A percentile compares a stretch with the other conserved stretches of the same genome.
Evolutionary conservation across 2,113 vertebrate species (phyloP).

Genomic region (Aspiorhynchus laticeps): DNA sequence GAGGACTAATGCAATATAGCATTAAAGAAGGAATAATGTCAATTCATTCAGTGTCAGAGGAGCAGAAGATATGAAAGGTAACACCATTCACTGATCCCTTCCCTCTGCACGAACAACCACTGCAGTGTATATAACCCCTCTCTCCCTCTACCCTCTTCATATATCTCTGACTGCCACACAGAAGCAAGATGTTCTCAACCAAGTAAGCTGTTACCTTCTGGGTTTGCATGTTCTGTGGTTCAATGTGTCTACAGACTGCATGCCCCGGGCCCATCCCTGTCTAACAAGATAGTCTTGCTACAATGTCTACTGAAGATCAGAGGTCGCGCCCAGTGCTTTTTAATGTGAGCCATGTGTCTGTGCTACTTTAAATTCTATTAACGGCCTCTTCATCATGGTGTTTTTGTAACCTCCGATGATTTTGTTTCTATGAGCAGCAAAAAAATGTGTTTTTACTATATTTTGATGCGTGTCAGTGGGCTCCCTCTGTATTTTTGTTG

Average conservation of each 20-base stretch:
- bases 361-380: slow-evolving; percentile 34
- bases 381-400: background rate
- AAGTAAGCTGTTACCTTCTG: slow-evolving; percentile 77
- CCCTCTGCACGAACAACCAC: slow-evolving; percentile 16
- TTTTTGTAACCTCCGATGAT: slow-evolving; percentile 20
- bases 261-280: slow-evolving; percentile 61
- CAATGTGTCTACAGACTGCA: slow-evolving; percentile 71
- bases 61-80: background rate
- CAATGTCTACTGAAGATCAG: slow-evolving; percentile 39
- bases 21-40: slow-evolving; percentile 5
- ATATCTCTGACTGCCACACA: slow-evolving; percentile 68
- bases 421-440: background rate
- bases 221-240: slow-evolving; percentile 77
- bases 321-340: slow-evolving; percentile 51
- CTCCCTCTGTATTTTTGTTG: slow-evolving; percentile 28
- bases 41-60: background rate
- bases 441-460: background rate
- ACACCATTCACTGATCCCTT: slow-evolving; percentile 18
- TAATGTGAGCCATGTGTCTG: slow-evolving; percentile 42
- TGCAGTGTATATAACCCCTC: slow-evolving; percentile 43
- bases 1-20: slow-evolving; percentile 16
- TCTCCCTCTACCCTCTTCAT: slow-evolving; percentile 57
- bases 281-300: slow-evolving; percentile 54
- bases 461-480: slow-evolving; percentile 21
- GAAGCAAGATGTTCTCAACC: slow-evolving; percentile 84